Percentiles rank a stretch among this genome's conserved stretches.
Evolutionary conservation across 2,797 vertebrate species (phyloP).

Genomic region (Bucorvus abyssinicus): DNA sequence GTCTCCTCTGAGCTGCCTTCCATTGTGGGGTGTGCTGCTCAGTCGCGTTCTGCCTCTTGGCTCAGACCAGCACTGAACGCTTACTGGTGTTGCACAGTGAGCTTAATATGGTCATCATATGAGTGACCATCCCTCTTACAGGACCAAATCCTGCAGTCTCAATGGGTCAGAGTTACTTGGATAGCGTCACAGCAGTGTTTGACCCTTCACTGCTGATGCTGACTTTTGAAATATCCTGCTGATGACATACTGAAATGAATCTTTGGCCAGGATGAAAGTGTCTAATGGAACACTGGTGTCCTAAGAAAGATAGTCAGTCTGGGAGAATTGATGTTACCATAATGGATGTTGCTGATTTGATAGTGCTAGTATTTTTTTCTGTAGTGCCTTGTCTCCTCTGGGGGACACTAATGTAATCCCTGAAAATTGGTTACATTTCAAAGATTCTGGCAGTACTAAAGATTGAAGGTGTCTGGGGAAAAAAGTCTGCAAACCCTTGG

Average conservation of each 20-base stretch:
- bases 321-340: neutral
- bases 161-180: neutral
- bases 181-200: neutral
- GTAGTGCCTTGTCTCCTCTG: neutral
- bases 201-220: neutral
- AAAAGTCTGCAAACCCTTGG: neutral
- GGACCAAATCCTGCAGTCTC: neutral
- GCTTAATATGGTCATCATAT: neutral
- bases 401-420: neutral
- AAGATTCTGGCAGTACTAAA: neutral
- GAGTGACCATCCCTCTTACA: neutral
- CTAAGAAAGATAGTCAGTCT: neutral
- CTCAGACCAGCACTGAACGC: accelerated
- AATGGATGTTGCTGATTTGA: neutral
- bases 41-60: neutral
- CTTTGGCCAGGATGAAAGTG: neutral
- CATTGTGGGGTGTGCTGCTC: accelerated
- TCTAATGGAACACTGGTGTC: neutral
- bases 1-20: neutral
- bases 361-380: neutral
- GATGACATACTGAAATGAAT: neutral
- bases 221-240: neutral
- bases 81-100: neutral
- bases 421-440: neutral
- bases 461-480: neutral